phyloP scores from a whole-genome alignment of 2,888 invertebrate species.

The Drosophila mettleri region DNA sequence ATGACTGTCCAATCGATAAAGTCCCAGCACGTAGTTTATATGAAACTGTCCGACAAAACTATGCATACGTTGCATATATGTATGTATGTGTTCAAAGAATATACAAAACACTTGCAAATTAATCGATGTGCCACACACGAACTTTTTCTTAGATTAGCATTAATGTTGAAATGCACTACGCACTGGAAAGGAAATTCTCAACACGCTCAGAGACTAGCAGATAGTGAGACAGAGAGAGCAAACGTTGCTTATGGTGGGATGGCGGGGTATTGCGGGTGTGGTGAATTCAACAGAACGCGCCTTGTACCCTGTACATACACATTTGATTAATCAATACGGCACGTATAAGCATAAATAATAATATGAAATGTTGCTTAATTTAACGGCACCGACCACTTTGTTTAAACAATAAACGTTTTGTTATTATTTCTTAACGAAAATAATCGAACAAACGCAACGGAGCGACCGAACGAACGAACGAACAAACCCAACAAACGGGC shows the following conservation, averaged over 20 bases:
- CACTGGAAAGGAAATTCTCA: slow-evolving; percentile 42
- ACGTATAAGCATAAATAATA: slow-evolving; percentile 4
- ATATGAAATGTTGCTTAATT: slow-evolving; percentile 14
- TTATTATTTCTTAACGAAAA: slow-evolving; percentile 8
- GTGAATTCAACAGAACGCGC: slow-evolving; percentile 55
- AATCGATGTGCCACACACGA: slow-evolving; percentile 49
- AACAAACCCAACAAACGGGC: slow-evolving; percentile 50
- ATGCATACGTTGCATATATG: slow-evolving; percentile 3
- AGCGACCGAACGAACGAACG: slow-evolving; percentile 19
- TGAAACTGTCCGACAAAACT: slow-evolving; percentile 16
- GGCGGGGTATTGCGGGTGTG: slow-evolving; percentile 44
- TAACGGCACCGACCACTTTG: slow-evolving; percentile 14
- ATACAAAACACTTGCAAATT: slow-evolving; percentile 36
- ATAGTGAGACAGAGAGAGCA: neutral
- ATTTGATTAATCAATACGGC: slow-evolving; percentile 63
- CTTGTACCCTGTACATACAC: slow-evolving; percentile 37
- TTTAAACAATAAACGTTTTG: slow-evolving; percentile 5
- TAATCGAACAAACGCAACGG: slow-evolving; percentile 27
- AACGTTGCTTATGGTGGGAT: slow-evolving; percentile 20
- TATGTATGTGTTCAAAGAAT: slow-evolving; percentile 15
- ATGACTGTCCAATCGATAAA: slow-evolving; percentile 35
- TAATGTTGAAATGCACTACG: slow-evolving; percentile 52
- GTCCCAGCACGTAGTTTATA: slow-evolving; percentile 3
- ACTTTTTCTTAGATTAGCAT: slow-evolving; percentile 48
- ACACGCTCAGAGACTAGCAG: slow-evolving; percentile 13